Evolutionary conservation across 1,140 invertebrate species (phyloP), one percentile per base, ranked within the genome.

Genomic region (Melitaea cinxia): DNA sequence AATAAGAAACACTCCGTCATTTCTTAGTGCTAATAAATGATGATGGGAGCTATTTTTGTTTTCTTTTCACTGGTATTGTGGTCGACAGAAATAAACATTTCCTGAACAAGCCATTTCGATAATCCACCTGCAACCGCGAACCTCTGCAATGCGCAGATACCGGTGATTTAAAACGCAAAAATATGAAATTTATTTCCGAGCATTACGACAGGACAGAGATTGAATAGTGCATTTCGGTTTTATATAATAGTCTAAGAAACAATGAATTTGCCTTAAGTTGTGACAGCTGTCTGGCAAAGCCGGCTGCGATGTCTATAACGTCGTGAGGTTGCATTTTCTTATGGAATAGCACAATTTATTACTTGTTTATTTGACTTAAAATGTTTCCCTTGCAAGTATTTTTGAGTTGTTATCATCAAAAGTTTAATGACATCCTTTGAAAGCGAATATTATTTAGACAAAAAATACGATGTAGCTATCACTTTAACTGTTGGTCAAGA

Each of bases 41-140:
- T 9, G 15, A 47, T 23, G 19, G 6, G n/a, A 23, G 19, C 39
- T 1, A 2, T 52, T 52, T 42, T 50, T 39, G 30, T 52, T 45
- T 59, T 59, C 47, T 53, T 65, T 47, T 59, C 63, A 65, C 19
- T 49, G 14, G 28, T 54, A 65, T 59, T 65, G 63, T 53, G 63
- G 63, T 45, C 14, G 24, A 17, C 42, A 12, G 35, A 58, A 58
- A 65, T 65, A 65, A 58, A 65, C 58, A 50, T 52, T 65, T 58
- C 37, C 14, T 49, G 19, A 65, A 58, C 39, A 65, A 65, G 57
- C 23, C 49, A 54, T 57, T 47, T 42, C 42, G 26, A 24, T 65
- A 59, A 65, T 65, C 47, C 63, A 65, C 63, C 63, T 65, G 63
- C 55, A 65, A 59, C 63, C 49, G 26, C 54, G 21, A 52, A 49